Evolutionary conservation across 2,888 invertebrate genomes (phyloP).

Genomic region (Parnassius mnemosyne): DNA sequence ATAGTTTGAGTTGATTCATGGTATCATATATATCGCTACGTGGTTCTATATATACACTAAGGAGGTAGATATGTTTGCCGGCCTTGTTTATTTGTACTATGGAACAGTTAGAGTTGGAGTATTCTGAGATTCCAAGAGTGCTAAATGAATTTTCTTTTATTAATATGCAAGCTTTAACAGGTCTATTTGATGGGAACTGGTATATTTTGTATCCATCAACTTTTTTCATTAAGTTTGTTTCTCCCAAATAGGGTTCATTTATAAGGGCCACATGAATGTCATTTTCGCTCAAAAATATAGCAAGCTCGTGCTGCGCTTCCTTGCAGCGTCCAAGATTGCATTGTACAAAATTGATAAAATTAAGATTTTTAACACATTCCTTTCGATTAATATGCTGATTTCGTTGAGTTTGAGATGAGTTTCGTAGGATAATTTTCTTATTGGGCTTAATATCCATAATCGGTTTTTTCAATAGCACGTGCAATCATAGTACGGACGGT

Average conservation of each 20-base stretch:
- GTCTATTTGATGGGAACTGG: background rate
- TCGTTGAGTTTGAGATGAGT: background rate
- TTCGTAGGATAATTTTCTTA: background rate
- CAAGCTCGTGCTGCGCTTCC: background rate
- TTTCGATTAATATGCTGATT: background rate
- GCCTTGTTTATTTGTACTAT: background rate
- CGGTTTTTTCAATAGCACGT: constrained; percentile 1
- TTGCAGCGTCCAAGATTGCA: background rate
- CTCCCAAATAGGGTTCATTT: background rate
- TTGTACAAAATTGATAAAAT: background rate
- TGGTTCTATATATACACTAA: constrained; percentile 4
- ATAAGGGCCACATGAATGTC: background rate
- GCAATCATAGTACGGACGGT: background rate
- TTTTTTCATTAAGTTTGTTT: background rate
- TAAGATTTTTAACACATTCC: background rate
- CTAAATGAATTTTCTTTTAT: too few relatives aligned
- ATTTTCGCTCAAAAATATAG: background rate
- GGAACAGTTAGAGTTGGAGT: background rate
- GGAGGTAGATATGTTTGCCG: background rate
- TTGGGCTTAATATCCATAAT: constrained; percentile 3
- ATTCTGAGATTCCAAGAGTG: background rate
- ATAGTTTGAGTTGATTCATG: background rate
- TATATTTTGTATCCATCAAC: background rate
- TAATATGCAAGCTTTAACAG: background rate
- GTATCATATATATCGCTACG: background rate